Evolutionary conservation across 92 coral and sea anemone genomes (phyloP), one percentile per base, ranked within the genome.

Genomic region (Nematostella vectensis): DNA sequence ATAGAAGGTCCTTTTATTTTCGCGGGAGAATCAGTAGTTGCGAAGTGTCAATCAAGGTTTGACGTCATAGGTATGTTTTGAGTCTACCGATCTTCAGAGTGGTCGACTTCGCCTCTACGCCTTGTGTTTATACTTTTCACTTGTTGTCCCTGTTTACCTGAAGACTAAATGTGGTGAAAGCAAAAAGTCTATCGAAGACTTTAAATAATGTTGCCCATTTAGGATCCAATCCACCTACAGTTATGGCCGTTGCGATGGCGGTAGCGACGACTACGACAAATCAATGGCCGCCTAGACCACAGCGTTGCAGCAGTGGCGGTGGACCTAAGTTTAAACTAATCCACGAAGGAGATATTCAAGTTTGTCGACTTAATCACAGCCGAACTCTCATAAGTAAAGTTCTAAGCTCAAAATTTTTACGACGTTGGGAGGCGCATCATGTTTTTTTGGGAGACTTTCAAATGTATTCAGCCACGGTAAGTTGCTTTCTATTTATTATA

Each of bases 401-500:
- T n/a, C 68, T 93, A 20, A 93, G 99, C 80, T 93, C 99, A 50
- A 93, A 87, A 67, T 93, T 87, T 48, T 50, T 93, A 44, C 73
- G 99, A 69, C 87, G 95, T 67, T 93, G 99, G 99, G 99, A 93
- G 61, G 77, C 96, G 3, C 99, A 93, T 36, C 99, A 82, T 55
- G 62, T 93, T 30, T 72, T 71, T 55, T 55, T 93, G 86, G 99
- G 94, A 17, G 99, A 93, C 22, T 86, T 87, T 62, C 99, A 93
- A 52, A 58, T 93, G 70, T 81, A 77, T 47, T 86, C 99, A n/a
- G 79, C 91, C 15, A 87, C 96, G 94, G 99, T 93, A 43, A 87
- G 99, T 62, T 10, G 25, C 44, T 0, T 3, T 1, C n/a, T n/a
- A 18, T 40, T 25, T 58, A 30, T 19, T 21, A 9, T n/a, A n/a